Percentiles rank a stretch among this genome's conserved stretches.
Conservation (phyloP, 2,888 invertebrate genomes). For the Leuctra nigra region DNA sequence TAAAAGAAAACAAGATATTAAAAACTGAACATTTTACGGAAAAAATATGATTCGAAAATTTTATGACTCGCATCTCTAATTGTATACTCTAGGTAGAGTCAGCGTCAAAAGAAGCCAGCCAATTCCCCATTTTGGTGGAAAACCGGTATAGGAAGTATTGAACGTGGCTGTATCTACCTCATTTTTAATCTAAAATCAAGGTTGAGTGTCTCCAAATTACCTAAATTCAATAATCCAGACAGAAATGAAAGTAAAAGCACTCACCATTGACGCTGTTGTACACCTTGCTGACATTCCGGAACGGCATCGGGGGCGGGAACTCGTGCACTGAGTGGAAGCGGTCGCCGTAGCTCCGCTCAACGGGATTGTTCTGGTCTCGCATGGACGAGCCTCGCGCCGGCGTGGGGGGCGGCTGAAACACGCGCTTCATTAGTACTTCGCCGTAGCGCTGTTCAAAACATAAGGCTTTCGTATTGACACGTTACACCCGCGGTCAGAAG, state of each 20-base stretch:
- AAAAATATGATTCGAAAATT: too few relatives aligned
- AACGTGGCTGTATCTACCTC: neutral
- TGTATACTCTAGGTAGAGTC: too few relatives aligned
- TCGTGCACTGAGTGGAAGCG: slow-evolving; percentile 53
- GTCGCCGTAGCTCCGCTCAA: slow-evolving; percentile 57
- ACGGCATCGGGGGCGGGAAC: slow-evolving; percentile 66
- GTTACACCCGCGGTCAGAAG: neutral
- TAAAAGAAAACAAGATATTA: too few relatives aligned
- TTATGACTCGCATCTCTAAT: too few relatives aligned
- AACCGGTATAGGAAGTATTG: too few relatives aligned
- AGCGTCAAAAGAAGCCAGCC: too few relatives aligned
- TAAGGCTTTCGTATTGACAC: too few relatives aligned
- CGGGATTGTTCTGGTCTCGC: slow-evolving; percentile 40
- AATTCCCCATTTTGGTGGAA: too few relatives aligned
- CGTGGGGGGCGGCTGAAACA: slow-evolving; percentile 45
- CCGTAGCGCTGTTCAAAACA: too few relatives aligned
- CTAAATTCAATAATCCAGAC: neutral
- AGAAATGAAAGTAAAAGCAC: neutral
- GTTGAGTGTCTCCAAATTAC: neutral
- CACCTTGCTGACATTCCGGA: slow-evolving; percentile 57
- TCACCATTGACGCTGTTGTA: slow-evolving; percentile 60
- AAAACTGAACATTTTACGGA: too few relatives aligned
- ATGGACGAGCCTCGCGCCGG: slow-evolving; percentile 59
- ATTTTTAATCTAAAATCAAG: neutral
- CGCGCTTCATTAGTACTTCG: too few relatives aligned